Evolutionary conservation across 64 coral and sea anemone species (phyloP).

Genomic region (Stylophora pistillata): DNA sequence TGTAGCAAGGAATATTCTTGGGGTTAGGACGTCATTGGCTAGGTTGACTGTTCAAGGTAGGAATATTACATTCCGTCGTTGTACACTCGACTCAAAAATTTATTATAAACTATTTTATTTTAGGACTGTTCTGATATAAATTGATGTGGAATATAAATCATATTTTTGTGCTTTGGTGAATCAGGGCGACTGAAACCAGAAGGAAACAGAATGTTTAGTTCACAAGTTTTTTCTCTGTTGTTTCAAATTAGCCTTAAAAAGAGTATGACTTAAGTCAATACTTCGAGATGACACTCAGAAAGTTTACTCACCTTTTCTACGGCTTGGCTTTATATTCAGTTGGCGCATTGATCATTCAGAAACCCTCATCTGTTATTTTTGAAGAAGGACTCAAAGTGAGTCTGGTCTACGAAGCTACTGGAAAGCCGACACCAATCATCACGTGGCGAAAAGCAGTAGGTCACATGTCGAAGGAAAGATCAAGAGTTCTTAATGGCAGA

Average conservation of each 20-base stretch:
- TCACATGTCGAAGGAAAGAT: too few relatives aligned
- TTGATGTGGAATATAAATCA: too few relatives aligned
- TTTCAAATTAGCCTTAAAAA: too few relatives aligned
- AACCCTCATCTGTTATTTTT: neutral
- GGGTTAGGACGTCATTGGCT: neutral
- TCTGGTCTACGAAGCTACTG: conserved; percentile 22
- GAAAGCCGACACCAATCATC: conserved; percentile 19
- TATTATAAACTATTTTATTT: too few relatives aligned
- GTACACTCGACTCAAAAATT: too few relatives aligned
- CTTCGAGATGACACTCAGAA: too few relatives aligned
- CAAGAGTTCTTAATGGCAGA: too few relatives aligned
- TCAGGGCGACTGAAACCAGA: neutral
- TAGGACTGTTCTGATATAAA: too few relatives aligned
- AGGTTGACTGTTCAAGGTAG: conserved; percentile 47
- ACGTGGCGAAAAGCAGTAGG: conserved; percentile 35
- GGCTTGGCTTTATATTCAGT: neutral
- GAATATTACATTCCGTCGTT: too few relatives aligned
- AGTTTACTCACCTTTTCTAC: neutral
- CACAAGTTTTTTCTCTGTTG: neutral
- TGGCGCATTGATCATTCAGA: conserved; percentile 2
- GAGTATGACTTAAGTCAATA: too few relatives aligned
- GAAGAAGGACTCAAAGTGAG: conserved; percentile 46
- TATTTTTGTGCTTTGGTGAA: too few relatives aligned
- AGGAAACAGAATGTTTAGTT: neutral
- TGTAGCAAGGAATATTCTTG: conserved; percentile 20